Evolutionary conservation across 2,888 invertebrate genomes (phyloP).

Genomic region (Cephus runcator): DNA sequence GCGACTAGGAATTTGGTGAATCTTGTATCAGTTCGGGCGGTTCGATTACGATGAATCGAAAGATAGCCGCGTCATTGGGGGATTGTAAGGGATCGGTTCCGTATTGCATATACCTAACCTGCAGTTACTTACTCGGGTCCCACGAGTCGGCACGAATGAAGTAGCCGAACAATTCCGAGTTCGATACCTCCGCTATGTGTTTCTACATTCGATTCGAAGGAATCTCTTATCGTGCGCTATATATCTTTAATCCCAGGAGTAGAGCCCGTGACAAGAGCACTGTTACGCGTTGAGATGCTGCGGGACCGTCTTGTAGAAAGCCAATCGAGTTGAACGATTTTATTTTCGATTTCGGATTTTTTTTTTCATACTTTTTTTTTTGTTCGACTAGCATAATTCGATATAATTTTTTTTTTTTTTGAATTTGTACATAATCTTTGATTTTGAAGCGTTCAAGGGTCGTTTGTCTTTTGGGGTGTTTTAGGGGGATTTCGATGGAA

Average conservation of each 20-base stretch:
- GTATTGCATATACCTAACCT: neutral
- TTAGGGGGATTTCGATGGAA: neutral
- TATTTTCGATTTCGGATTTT: neutral
- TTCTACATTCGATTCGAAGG: conserved; percentile 47
- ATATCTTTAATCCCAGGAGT: conserved; percentile 40
- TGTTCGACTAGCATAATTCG: neutral
- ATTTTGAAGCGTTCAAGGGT: neutral
- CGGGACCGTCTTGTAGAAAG: neutral
- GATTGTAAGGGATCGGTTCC: neutral
- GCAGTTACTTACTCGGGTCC: neutral
- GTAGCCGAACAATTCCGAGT: neutral
- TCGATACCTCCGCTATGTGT: neutral
- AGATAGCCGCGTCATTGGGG: neutral
- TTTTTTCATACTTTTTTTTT: neutral
- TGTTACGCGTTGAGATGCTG: conserved; percentile 22
- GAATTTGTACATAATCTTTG: neutral
- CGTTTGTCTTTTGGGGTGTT: neutral
- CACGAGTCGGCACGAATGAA: neutral
- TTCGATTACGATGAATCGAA: neutral
- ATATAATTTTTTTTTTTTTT: neutral
- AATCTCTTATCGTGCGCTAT: conserved; percentile 45
- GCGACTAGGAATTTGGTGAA: neutral
- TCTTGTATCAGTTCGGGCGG: neutral
- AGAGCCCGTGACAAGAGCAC: conserved; percentile 36
- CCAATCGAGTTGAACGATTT: conserved; percentile 10